Evolutionary conservation across 1,140 invertebrate genomes (phyloP), one percentile per base, ranked within the genome.

Genomic region (Carposina sasakii): DNA sequence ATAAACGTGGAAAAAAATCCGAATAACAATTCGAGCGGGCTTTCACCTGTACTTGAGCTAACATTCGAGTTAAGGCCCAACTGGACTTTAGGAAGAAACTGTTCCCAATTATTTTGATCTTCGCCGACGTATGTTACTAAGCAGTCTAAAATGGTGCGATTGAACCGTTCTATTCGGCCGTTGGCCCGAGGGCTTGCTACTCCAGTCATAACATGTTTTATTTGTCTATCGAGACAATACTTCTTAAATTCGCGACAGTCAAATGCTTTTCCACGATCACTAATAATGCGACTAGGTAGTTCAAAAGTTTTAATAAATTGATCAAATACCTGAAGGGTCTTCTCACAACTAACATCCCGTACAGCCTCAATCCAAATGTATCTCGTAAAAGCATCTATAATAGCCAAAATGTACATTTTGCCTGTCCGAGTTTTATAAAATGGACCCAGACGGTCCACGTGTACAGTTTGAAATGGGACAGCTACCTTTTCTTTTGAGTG

Each of bases 111-210:
- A 22, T 57, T 48, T 15, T 40, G 33, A 9, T 46, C 19, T n/a
- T 46, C 57, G 8, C 30, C 45, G 12, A 8, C 51, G 28, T 39
- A 45, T 5, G 57, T 39, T 2, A 64, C 52, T 10, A 26, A 12
- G 24, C 24, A 5, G 24, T 26, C 12, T 26, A 26, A 6, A 12
- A 26, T 26, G 5, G 24, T 26, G 5, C 24, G 24, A 12, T 26
- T 26, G 12, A 26, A 5, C 5, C 24, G 24, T 26, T 26, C 24
- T 12, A 26, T 12, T 12, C 12, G 24, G 5, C 24, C 24, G 12
- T 26, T 26, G 12, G 24, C 5, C 5, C 24, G 24, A 26, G 24
- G 24, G 5, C 5, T 6, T 12, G 24, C 24, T 6, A 26, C 24
- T 6, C 5, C 24, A 12, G 5, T 26, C 24, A 26, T 5, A 26